Percentiles rank a stretch among this genome's conserved stretches.
Evolutionary conservation across 2,113 vertebrate genomes (phyloP).

Genomic region (Ursus arctos): DNA sequence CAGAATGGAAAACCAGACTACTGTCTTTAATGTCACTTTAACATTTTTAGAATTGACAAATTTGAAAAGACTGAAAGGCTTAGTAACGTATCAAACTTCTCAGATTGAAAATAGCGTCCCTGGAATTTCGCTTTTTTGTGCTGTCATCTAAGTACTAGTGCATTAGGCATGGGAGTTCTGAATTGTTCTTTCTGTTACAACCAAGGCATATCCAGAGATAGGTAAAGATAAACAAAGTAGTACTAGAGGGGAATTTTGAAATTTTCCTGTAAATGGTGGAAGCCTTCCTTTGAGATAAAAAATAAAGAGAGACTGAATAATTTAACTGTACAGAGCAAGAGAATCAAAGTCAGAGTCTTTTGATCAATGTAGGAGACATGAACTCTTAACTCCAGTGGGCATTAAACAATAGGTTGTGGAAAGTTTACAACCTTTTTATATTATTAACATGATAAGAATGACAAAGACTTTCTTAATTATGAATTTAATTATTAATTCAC

Average conservation of each 20-base stretch:
- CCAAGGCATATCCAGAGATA: constrained; percentile 2
- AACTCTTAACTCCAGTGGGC: constrained; percentile 21
- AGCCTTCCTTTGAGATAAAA: constrained; percentile 27
- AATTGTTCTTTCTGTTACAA: background rate
- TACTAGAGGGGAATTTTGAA: background rate
- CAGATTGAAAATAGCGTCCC: background rate
- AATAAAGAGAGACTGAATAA: constrained; percentile 54
- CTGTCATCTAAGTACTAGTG: background rate
- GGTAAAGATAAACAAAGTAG: constrained; percentile 61
- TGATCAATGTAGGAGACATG: constrained; percentile 37
- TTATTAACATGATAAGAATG: constrained; percentile 42
- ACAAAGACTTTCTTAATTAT: constrained; percentile 62
- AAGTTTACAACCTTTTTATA: constrained; percentile 22
- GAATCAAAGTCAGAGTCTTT: constrained; percentile 70
- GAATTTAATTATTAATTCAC: constrained; percentile 67
- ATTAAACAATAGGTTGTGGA: constrained; percentile 45
- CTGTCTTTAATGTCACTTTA: background rate
- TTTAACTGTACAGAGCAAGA: constrained; percentile 66
- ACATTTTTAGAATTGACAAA: background rate
- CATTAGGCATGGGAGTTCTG: background rate
- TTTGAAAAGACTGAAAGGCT: background rate
- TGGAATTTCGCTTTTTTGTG: background rate
- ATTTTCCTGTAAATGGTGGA: constrained; percentile 33
- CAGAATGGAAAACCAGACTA: background rate
- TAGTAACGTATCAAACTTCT: background rate